Evolutionary conservation across 2,888 invertebrate genomes (phyloP).

Genomic region (Lagria hirta): DNA sequence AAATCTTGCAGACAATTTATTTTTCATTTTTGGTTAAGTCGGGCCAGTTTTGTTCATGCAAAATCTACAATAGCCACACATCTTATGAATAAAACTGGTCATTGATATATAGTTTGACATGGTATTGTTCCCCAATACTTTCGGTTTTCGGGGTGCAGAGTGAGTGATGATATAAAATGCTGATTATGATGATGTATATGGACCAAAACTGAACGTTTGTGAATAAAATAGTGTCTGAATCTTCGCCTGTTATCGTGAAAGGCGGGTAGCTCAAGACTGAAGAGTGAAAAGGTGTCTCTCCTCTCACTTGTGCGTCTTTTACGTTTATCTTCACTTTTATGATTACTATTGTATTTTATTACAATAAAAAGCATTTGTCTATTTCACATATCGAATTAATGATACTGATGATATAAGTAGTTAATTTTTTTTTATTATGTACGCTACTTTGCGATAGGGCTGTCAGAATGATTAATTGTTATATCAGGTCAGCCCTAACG

Average conservation of each 20-base stretch:
- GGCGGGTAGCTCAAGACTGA: constrained; percentile 48
- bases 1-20: constrained; percentile 27
- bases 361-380: constrained; percentile 34
- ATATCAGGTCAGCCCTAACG: background rate
- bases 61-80: constrained; percentile 8
- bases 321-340: constrained; percentile 30
- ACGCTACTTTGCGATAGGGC: constrained; percentile 11
- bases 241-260: constrained; percentile 43
- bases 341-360: constrained; percentile 34
- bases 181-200: no score
- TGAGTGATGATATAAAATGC: constrained; percentile 44
- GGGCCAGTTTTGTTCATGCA: constrained; percentile 26
- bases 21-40: constrained; percentile 34
- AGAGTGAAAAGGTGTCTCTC: constrained; percentile 42
- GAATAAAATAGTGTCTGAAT: constrained; percentile 39
- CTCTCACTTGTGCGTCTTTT: constrained; percentile 38
- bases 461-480: constrained; percentile 5
- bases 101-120: constrained; percentile 40
- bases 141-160: constrained; percentile 48
- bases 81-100: constrained; percentile 24
- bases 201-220: constrained; percentile 31
- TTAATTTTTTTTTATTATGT: constrained; percentile 28
- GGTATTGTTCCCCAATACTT: constrained; percentile 43
- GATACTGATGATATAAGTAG: no score
- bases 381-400: constrained; percentile 33